Evolutionary conservation across 2,113 vertebrate species (phyloP).

Genomic region (Thalassarche chlororhynchos): DNA sequence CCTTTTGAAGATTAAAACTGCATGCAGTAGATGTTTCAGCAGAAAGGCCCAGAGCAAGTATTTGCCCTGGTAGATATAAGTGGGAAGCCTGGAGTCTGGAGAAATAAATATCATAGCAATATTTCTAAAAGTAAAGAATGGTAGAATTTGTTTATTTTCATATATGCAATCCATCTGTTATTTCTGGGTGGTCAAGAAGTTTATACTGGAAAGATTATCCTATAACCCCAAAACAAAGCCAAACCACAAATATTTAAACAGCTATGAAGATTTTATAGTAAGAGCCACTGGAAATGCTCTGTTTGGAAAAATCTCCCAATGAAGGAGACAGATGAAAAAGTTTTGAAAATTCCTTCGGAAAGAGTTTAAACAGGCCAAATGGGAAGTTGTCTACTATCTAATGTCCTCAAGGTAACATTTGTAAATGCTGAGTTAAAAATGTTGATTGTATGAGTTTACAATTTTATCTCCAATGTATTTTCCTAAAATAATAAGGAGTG

Average conservation of each 20-base stretch:
- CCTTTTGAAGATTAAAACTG: background rate
- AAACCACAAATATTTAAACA: constrained; percentile 23
- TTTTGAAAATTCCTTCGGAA: background rate
- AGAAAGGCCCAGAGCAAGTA: background rate
- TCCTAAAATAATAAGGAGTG: background rate
- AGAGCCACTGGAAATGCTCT: background rate
- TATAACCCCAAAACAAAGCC: background rate
- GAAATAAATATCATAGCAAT: background rate
- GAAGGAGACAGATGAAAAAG: background rate
- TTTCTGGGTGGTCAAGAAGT: constrained; percentile 26
- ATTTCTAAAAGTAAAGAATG: background rate
- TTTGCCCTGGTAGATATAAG: background rate
- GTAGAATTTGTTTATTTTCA: background rate
- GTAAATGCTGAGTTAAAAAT: background rate
- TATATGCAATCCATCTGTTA: background rate
- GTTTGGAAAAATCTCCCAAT: background rate
- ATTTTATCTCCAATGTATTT: background rate
- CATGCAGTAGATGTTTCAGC: background rate
- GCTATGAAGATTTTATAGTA: background rate
- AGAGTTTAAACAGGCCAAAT: background rate
- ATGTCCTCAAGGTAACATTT: background rate
- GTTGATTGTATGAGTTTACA: background rate
- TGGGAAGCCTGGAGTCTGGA: background rate
- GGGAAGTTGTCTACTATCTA: background rate
- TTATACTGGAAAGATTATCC: background rate